Base-by-base conservation (phyloP, 2,797 vertebrate species). In the Chelonia mydas region DNA sequence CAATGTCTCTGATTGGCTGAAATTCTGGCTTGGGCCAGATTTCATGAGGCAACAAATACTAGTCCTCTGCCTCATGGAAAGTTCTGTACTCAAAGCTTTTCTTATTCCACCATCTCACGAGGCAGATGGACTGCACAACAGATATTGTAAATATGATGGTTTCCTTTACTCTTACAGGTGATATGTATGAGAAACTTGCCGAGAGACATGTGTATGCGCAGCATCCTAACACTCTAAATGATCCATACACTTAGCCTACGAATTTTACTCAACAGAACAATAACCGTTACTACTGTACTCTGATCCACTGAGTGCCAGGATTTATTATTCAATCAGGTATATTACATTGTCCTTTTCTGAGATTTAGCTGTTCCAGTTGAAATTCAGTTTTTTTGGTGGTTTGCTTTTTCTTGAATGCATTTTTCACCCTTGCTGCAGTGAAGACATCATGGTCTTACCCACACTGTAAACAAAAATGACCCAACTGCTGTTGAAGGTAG, bases 261-360 rank as follows among this genome's bases (percentile, higher is more conserved):
- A 89, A 54, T 97, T 97, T 97, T 89, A 88, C 45, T 91, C 88
- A 90, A 91, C 82, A 90, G 74, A 92, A 95, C n/a, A 83, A 95
- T 95, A 97, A 94, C 93, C 95, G 92, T 95, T 96, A 93, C 88
- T 78, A 95, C 92, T 96, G 92, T 90, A 86, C 91, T 96, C 92
- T 96, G 93, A 95, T 83, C 92, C 92, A 90, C 28, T 16, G 78
- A 95, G 27, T 79, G 83, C 7, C 95, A 81, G 96, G 93, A 97
- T 96, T 97, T 97, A 97, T 97, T 90, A 93, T 93, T 81, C 72
- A 93, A 59, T 85, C 15, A 0, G 57, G 86, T 51, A 77, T 2
- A 87, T 94, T 45, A 51, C 77, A 45, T 80, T 90, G 91, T 89
- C 90, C 82, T 83, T 91, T 96, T 91, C 87, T 31, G 1, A 97